These are phyloP conservation scores for Trinectes maculatus DNA, from an alignment of 2,113 vertebrate genomes.

Conservation along the genomic window DNA sequence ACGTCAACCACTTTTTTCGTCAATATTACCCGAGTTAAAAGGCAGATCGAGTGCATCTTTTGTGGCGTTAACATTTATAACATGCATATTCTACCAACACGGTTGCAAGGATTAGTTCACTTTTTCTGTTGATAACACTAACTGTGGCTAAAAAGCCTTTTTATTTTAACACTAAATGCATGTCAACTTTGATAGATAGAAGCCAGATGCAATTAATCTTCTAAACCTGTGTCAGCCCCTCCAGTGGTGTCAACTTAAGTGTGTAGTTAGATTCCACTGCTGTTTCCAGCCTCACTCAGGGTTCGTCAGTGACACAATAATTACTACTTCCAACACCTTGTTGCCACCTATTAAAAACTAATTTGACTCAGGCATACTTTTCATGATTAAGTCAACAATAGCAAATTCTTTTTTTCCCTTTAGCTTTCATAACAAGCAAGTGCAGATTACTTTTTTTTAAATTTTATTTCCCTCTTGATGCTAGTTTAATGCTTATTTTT, in stretches of 20 bases:
- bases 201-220: slow-evolving; percentile 2
- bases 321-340: slow-evolving; percentile 15
- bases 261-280: neutral
- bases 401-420: neutral
- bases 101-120: neutral
- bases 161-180: slow-evolving; percentile 15
- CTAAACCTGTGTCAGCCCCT: slow-evolving; percentile 18
- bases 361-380: neutral
- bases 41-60: neutral
- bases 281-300: slow-evolving; percentile 19
- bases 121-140: slow-evolving; percentile 1
- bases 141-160: no score
- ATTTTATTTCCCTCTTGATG: neutral
- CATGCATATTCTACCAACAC: slow-evolving; percentile 6
- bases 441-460: neutral
- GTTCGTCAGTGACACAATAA: slow-evolving; percentile 6
- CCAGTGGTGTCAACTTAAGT: slow-evolving; percentile 23
- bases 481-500: neutral
- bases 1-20: neutral
- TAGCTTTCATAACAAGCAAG: neutral
- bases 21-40: slow-evolving; percentile 7
- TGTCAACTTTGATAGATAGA: slow-evolving; percentile 12
- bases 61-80: slow-evolving; percentile 11
- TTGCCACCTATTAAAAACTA: slow-evolving; percentile 13
- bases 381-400: slow-evolving; percentile 2